Evolutionary conservation across 2,888 invertebrate genomes (phyloP), one percentile per base, ranked within the genome.

Genomic region (Lamellibrachia satsuma): DNA sequence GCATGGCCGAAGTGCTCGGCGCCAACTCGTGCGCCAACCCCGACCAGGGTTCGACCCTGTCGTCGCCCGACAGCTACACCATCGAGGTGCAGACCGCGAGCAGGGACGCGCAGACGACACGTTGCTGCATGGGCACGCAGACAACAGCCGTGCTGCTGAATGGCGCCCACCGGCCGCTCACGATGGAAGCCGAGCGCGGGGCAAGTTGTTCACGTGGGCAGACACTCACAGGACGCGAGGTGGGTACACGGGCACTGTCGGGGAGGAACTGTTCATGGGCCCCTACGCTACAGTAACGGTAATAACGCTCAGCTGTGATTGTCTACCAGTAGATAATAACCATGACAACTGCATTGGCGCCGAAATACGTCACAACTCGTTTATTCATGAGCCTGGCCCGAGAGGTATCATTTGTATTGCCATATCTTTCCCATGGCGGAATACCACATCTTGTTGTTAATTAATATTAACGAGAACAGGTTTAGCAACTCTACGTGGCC

Each of bases 1-100:
- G 75, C 75, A 75, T 75, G 75, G 75, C 75, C 75, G 75, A 75
- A 15, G 75, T 75, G 75, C 75, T 75, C 75, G 75, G 75, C n/a
- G 22, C n/a, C n/a, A 75, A 75, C 75, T 75, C 75, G 75, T 75
- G 75, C 75, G 75, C 75, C 75, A 11, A 75, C 15, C 75, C 75
- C 15, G 75, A 15, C 3, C 75, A 75, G 75, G 75, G n/a, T 22
- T 22, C 75, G 75, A n/a, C 75, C 22, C 75, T 75, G 75, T 75
- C 75, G 75, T 22, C 75, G 75, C 75, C 75, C 75, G 75, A 75
- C 15, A 75, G 75, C 75, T 22, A 22, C 75, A 22, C 75, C 75
- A n/a, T 75, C 75, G 75, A 75, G 75, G 75, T 75, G 15, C 75
- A 75, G 75, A 22, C 75, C 22, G 75, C 75, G 75, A 75, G 22